Conservation (phyloP, 2,888 invertebrate species). For the Trissonchulus sp. region DNA sequence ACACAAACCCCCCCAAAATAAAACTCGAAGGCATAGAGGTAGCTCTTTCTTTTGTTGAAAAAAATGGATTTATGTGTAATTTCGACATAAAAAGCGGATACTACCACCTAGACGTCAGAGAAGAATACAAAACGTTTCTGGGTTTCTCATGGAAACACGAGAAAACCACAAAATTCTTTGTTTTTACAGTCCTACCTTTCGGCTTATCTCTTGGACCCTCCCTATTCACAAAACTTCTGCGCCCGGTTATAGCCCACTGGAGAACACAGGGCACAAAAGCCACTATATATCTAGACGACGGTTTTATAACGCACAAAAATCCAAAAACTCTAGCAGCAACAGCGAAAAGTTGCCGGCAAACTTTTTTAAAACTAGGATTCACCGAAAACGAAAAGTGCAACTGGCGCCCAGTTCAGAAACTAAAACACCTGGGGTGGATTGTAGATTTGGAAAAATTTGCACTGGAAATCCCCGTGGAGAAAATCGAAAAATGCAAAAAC, state of each 20-base stretch:
- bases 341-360: background rate
- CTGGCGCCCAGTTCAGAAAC: background rate
- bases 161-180: background rate
- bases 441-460: background rate
- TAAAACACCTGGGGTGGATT: constrained; percentile 11
- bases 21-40: background rate
- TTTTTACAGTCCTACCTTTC: background rate
- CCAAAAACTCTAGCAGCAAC: background rate
- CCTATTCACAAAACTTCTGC: too few species aligned
- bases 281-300: constrained; percentile 4
- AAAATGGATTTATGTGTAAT: background rate
- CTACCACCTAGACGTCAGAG: constrained; percentile 1
- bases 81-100: background rate
- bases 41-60: background rate
- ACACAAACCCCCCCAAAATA: background rate
- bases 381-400: background rate
- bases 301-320: background rate
- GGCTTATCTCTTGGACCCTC: constrained; percentile 6
- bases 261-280: background rate
- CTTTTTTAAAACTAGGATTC: background rate
- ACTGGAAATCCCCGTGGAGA: background rate
- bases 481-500: background rate
- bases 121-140: background rate
- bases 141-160: constrained; percentile 9
- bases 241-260: constrained; percentile 3